phyloP scores from a whole-genome alignment of 2,797 vertebrate species.

The Micropoecilia bifurca region DNA sequence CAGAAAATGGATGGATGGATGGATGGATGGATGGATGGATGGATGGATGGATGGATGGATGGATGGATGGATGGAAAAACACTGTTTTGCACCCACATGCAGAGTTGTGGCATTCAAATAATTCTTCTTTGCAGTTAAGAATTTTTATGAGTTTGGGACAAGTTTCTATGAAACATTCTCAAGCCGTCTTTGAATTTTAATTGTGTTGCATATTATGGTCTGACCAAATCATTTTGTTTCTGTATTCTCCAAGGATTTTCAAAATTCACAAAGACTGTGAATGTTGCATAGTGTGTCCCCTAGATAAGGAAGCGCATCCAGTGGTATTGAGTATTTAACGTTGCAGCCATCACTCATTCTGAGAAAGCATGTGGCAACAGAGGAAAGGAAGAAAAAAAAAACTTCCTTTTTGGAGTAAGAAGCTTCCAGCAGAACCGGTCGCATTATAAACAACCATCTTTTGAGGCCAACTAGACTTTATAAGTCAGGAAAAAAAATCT shows the following conservation, averaged over 20 bases:
- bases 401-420: neutral
- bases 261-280: neutral
- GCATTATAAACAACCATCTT: neutral
- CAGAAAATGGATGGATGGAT: no score
- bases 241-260: neutral
- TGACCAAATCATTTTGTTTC: neutral
- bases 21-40: no score
- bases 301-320: neutral
- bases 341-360: neutral
- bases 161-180: neutral
- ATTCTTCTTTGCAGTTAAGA: neutral
- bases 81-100: neutral
- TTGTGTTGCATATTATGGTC: neutral
- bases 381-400: neutral
- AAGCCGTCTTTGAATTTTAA: neutral
- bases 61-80: neutral
- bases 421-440: neutral
- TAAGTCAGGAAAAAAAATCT: neutral
- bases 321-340: neutral
- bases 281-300: neutral
- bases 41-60: no score
- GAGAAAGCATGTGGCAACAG: neutral
- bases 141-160: neutral
- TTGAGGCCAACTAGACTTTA: neutral
- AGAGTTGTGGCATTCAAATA: no score